These are phyloP conservation scores for Oryctes rhinoceros DNA, from an alignment of 1,140 invertebrate genomes.

Conservation along the genomic window DNA sequence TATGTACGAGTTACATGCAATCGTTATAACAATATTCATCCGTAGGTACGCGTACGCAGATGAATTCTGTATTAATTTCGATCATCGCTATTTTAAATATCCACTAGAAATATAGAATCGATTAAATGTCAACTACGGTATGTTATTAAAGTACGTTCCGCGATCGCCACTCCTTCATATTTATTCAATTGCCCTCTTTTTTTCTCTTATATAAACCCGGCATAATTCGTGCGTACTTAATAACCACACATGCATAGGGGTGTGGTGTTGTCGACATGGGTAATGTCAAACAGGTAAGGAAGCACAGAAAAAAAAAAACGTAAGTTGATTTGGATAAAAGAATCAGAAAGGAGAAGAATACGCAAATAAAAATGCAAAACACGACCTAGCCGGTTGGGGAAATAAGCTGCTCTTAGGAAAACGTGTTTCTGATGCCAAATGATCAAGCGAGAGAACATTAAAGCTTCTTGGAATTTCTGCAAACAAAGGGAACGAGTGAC, in stretches of 20 bases:
- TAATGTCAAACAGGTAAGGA: background rate
- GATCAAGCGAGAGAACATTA: background rate
- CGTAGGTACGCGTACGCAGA: background rate
- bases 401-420: background rate
- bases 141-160: slow-evolving; percentile 20
- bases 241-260: slow-evolving; percentile 5
- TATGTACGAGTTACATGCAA: background rate
- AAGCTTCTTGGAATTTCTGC: background rate
- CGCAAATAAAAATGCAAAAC: background rate
- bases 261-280: background rate
- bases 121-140: slow-evolving; percentile 19
- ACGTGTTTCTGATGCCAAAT: background rate
- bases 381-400: background rate
- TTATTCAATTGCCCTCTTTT: slow-evolving; percentile 28
- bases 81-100: slow-evolving; percentile 25
- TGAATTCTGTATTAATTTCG: background rate
- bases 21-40: background rate
- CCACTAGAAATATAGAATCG: background rate
- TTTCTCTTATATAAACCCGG: slow-evolving; percentile 17
- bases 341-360: background rate
- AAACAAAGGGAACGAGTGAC: background rate
- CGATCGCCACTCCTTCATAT: slow-evolving; percentile 23
- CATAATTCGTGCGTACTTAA: background rate
- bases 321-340: background rate
- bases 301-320: background rate